Base-by-base conservation (phyloP, 2,113 vertebrate species). In the Phylloscopus trochiloides region DNA sequence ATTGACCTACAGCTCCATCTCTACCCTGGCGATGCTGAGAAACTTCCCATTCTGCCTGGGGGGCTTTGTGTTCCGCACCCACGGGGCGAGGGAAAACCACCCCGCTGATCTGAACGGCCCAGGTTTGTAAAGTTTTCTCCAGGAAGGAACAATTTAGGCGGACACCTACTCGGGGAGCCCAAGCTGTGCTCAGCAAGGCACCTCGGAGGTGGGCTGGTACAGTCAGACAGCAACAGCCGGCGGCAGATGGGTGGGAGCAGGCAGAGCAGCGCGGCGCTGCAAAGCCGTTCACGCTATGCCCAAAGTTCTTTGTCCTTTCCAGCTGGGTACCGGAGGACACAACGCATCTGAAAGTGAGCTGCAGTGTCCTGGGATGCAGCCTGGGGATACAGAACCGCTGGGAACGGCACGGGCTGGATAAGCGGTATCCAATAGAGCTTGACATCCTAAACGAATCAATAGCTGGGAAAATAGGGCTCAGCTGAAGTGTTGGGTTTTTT, bases 241-340 rank as follows among this genome's bases (percentile, higher is more conserved):
- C 85, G 47, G 79, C 73, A 65, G 80, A 81, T 50, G 78, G 89
- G 81, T 79, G 89, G 89, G 78, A 85, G 86, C 83, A 42, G 85
- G 87, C 74, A 57, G 78, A 52, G 85, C 92, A 52, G 61, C 25
- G 8, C 81, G 31, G 90, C 29, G 22, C 90, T 83, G 92, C 88
- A 93, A 83, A 96, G 94, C 92, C 3, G 21, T 34, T 85, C 72
- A 21, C 66, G 19, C 58, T 7, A 55, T 7, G 90, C 68, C 62
- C 3, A 89, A 96, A 92, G 93, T 95, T 96, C 95, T 93, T 95
- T 94, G 94, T 95, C 95, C 92, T 97, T 85, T 88, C 90, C 82
- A 62, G 85, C 47, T 22, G 17, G 79, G 57, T 36, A 70, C 50
- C 2, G 3, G 63, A 79, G 61, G 80, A 92, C 61, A 48, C 57